These are phyloP conservation scores for Acronicta psi DNA, from an alignment of 2,888 invertebrate genomes.

Conservation along the genomic window DNA sequence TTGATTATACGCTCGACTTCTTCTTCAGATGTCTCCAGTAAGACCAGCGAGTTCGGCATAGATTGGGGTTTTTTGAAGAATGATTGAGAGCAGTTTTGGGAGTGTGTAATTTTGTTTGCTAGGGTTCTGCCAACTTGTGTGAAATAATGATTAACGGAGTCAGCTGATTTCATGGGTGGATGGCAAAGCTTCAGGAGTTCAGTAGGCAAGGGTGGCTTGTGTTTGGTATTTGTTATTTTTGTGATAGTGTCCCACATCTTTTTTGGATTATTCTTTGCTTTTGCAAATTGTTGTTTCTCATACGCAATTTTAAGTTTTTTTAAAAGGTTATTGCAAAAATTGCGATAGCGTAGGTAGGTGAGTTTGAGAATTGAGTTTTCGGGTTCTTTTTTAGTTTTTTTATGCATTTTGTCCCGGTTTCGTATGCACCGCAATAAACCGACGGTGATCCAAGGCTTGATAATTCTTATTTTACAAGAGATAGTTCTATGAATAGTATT, in stretches of 20 bases:
- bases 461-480: neutral
- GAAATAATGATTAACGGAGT: too few species aligned
- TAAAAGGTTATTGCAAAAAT: constrained; percentile 8
- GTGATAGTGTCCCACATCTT: neutral
- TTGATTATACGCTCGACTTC: too few species aligned
- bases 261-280: neutral
- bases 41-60: too few species aligned
- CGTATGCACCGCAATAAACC: constrained; percentile 2
- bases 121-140: too few species aligned
- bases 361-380: constrained; percentile 1
- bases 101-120: too few species aligned
- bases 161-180: too few species aligned
- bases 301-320: constrained; percentile 2
- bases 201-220: too few species aligned
- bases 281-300: neutral
- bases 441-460: constrained; percentile 3
- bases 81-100: too few species aligned
- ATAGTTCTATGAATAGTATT: constrained; percentile 2
- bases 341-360: constrained; percentile 7
- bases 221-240: too few species aligned
- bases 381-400: constrained; percentile 2
- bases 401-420: constrained; percentile 3
- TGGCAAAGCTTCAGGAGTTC: too few species aligned
- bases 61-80: too few species aligned
- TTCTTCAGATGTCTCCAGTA: too few species aligned